Base-by-base conservation (phyloP, 2,888 invertebrate genomes). In the Ctenicera cuprea region DNA sequence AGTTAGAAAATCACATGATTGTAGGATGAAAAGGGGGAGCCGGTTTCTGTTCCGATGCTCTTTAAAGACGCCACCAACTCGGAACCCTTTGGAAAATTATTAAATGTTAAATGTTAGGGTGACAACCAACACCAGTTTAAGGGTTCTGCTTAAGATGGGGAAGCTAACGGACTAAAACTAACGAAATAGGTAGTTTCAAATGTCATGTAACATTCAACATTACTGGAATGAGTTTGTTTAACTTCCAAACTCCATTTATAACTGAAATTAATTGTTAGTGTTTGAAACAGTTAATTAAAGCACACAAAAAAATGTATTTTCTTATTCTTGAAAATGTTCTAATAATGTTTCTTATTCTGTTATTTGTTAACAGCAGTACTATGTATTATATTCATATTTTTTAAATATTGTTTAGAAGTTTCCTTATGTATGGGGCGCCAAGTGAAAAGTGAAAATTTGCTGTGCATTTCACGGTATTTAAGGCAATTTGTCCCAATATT, bases 1-100 rank as follows among this genome's bases (percentile, higher is more conserved):
- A 26, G 62, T 16, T 16, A 45, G 43, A 33, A 48, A 48, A 62
- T 69, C 61, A 16, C 61, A 22, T 62, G 45, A 61, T 62, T 69
- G 50, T 48, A 69, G 38, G 43, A 69, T 50, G 69, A 69, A 59
- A 33, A 45, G 22, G 20, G 62, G 18, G 33, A 14, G 20, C 12
- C 38, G 26, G 5, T 26, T 26, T 26, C 26, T 26, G 26, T 26
- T 26, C 26, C 5, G 26, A 3, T 26, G 5, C 26, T n/a, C n/a
- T n/a, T n/a, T n/a, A n/a, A 37, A 37, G 37, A 61, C 12, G 54
- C 18, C 16, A 11, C 48, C 48, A 8, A 18, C 14, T 5, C n/a
- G 4, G n/a, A 59, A 59, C 59, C 59, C 59, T 41, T 59, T 11
- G 2, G 20, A 41, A 59, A 18, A 41, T n/a, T 38, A 38, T 59